These are phyloP conservation scores for Melanotaenia pygmaea DNA, from an alignment of 2,797 vertebrate genomes.

Conservation along the genomic window DNA sequence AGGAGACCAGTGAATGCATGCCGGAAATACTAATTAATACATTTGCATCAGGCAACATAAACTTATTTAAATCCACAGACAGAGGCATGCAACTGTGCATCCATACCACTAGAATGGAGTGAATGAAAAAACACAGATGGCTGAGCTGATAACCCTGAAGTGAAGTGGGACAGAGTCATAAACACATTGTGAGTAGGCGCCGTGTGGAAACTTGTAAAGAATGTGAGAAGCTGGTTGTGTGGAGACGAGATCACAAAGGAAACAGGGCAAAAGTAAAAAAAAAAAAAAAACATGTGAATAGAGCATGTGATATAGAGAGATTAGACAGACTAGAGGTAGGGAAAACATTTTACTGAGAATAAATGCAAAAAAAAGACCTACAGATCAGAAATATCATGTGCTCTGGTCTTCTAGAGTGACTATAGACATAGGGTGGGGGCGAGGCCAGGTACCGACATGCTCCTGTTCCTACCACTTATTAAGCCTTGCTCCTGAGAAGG, in stretches of 20 bases:
- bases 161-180: not conserved
- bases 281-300: conserved; percentile 39
- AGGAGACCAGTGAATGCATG: conserved; percentile 21
- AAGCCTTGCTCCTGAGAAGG: conserved; percentile 25
- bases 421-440: conserved; percentile 17
- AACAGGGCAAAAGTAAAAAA: not conserved
- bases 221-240: conserved; percentile 30
- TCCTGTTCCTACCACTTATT: conserved; percentile 33
- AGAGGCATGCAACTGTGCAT: not conserved
- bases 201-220: conserved; percentile 45
- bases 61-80: not conserved
- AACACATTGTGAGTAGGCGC: conserved; percentile 12
- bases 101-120: not conserved
- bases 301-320: conserved; percentile 59
- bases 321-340: conserved; percentile 38
- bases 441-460: conserved; percentile 7
- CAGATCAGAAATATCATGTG: conserved; percentile 68
- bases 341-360: conserved; percentile 20
- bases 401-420: conserved; percentile 61
- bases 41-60: conserved; percentile 9
- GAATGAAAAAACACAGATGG: conserved; percentile 13
- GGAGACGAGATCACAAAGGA: conserved; percentile 18
- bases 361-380: conserved; percentile 1
- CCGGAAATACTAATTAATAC: conserved; percentile 16
- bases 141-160: conserved; percentile 3